phyloP scores from a whole-genome alignment of 2,797 vertebrate species.

The Malacoctenus gilli region DNA sequence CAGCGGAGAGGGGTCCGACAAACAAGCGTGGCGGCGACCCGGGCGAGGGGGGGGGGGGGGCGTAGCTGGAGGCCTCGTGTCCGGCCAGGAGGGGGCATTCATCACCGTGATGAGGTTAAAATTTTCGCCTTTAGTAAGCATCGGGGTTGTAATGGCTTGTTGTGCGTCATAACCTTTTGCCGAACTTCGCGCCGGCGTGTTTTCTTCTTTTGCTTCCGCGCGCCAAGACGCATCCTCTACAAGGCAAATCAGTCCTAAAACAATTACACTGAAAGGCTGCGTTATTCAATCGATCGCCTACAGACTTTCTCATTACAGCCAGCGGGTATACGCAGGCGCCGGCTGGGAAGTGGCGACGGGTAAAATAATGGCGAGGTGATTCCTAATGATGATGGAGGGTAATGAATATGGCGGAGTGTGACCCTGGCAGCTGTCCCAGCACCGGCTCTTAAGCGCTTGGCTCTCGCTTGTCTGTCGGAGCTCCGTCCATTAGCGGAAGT shows the following conservation, averaged over 20 bases:
- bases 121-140: conserved; percentile 68
- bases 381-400: conserved; percentile 66
- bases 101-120: conserved; percentile 73
- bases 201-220: conserved; percentile 44
- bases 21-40: conserved; percentile 52
- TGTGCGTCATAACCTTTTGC: conserved; percentile 63
- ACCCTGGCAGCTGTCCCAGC: conserved; percentile 68
- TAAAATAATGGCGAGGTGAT: conserved; percentile 64
- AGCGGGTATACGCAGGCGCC: conserved; percentile 57
- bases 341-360: conserved; percentile 60
- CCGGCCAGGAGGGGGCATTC: conserved; percentile 65
- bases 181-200: conserved; percentile 51
- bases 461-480: conserved; percentile 36
- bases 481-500: conserved; percentile 37
- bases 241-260: conserved; percentile 62
- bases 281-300: conserved; percentile 62
- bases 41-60: neutral
- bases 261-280: conserved; percentile 70
- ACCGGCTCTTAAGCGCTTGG: conserved; percentile 52
- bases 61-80: conserved; percentile 55
- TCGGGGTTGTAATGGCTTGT: conserved; percentile 61
- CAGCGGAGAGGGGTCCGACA: conserved; percentile 55
- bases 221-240: conserved; percentile 52
- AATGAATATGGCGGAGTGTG: conserved; percentile 71
- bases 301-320: conserved; percentile 66